Evolutionary conservation across 2,113 vertebrate genomes (phyloP), one percentile per base, ranked within the genome.

Genomic region (Tychaedon coryphoeus): DNA sequence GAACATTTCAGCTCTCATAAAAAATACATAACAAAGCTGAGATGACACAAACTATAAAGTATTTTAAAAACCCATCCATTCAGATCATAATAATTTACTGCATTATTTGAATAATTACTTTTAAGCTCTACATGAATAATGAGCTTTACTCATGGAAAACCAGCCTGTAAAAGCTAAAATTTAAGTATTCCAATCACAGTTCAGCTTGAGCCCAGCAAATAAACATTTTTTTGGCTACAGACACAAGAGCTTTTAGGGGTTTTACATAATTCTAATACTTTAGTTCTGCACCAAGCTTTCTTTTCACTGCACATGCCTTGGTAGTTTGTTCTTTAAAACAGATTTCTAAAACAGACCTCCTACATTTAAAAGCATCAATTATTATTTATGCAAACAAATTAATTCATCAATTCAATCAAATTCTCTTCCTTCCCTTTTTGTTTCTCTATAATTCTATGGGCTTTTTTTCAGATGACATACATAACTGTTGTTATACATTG

Each of bases 261-360:
- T 58, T 93, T 90, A 82, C 54, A 31, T 81, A 81, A 89, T n/a
- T 84, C 69, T 75, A 58, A 88, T 38, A 58, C 20, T 80, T 71
- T 50, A 85, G 70, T 92, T 88, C 67, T 9, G 10, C 47, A 81
- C 56, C 18, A n/a, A 73, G 24, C 75, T 84, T 74, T 77, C 23
- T 60, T 88, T 33, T 66, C 34, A 78, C 50, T 56, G 78, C 33
- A 73, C 16, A 15, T 12, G 33, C 20, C 56, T 88, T 80, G 15
- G 76, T 58, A 90, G 45, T 14, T 67, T 85, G 16, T 53, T 33
- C 38, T 79, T 88, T 64, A 87, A 93, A 96, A 91, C 2, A 67
- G 28, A 72, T 36, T 86, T 76, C 95, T 93, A 88, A 94, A 92
- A n/a, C 72, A 81, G 77, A 79, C 8, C 65, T 91, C 75, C 58